Evolutionary conservation across 2,797 vertebrate genomes (phyloP).

Genomic region (Periophthalmus magnuspinnatus): DNA sequence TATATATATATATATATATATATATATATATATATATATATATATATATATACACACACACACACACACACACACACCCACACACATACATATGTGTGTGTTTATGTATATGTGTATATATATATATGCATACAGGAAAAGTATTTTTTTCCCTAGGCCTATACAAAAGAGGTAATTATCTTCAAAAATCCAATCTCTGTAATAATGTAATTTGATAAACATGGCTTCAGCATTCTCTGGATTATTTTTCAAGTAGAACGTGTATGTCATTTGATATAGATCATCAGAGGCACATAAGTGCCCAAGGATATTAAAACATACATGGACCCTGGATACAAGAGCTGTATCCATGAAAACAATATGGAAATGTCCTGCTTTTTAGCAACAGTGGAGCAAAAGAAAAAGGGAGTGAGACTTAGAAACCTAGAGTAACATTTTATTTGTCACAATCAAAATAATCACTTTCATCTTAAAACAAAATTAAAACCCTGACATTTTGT

Average conservation of each 20-base stretch:
- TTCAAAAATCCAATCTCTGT: not conserved
- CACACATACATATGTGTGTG: too few relatives aligned
- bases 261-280: slow-evolving; percentile 6
- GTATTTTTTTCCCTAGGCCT: too few relatives aligned
- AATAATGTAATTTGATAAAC: not conserved
- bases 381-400: slow-evolving; percentile 2
- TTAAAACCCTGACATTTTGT: not conserved
- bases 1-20: not conserved
- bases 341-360: slow-evolving; percentile 59
- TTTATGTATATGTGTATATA: too few relatives aligned
- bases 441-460: not conserved
- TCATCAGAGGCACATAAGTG: slow-evolving; percentile 16
- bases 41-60: too few relatives aligned
- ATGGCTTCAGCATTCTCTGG: not conserved
- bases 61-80: too few relatives aligned
- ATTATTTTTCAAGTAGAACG: not conserved
- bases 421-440: too few relatives aligned
- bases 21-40: too few relatives aligned
- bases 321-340: slow-evolving; percentile 32
- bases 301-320: slow-evolving; percentile 25
- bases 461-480: slow-evolving; percentile 5
- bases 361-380: slow-evolving; percentile 52
- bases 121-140: too few relatives aligned
- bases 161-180: not conserved
- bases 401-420: too few relatives aligned